Evolutionary conservation across 23 tunicate genomes (phyloP).

Genomic region (Clavelina lepadiformis): DNA sequence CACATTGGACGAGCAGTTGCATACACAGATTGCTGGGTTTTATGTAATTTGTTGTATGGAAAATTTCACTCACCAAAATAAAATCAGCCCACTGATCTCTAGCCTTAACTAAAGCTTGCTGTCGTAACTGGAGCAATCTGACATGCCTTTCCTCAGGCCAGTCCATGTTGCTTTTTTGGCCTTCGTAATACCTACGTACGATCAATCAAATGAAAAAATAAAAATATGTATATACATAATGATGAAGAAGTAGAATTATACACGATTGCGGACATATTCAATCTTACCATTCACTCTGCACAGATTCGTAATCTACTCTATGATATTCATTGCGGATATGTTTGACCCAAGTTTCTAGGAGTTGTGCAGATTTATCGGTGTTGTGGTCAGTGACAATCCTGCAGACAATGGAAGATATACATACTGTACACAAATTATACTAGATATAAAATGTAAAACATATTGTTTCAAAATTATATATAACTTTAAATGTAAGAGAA

Average conservation of each 20-base stretch:
- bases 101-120: conserved; percentile 66
- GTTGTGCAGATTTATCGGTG: conserved; percentile 52
- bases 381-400: conserved; percentile 96
- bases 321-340: conserved; percentile 32
- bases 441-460: no score
- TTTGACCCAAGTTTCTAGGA: conserved; percentile 52
- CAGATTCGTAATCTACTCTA: conserved; percentile 26
- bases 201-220: background rate
- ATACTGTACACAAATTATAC: no score
- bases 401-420: no score
- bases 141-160: conserved; percentile 80
- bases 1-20: no score
- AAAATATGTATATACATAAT: background rate
- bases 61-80: conserved; percentile 31
- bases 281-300: conserved; percentile 14
- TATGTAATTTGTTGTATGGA: background rate
- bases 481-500: no score
- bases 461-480: no score
- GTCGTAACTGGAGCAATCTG: conserved; percentile 56
- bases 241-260: no score
- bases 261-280: background rate
- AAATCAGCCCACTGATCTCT: conserved; percentile 72
- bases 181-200: conserved; percentile 35
- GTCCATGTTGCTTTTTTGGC: conserved; percentile 44
- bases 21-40: background rate